phyloP scores from a whole-genome alignment of 2,888 invertebrate genomes.

The Neelides folsomi region DNA sequence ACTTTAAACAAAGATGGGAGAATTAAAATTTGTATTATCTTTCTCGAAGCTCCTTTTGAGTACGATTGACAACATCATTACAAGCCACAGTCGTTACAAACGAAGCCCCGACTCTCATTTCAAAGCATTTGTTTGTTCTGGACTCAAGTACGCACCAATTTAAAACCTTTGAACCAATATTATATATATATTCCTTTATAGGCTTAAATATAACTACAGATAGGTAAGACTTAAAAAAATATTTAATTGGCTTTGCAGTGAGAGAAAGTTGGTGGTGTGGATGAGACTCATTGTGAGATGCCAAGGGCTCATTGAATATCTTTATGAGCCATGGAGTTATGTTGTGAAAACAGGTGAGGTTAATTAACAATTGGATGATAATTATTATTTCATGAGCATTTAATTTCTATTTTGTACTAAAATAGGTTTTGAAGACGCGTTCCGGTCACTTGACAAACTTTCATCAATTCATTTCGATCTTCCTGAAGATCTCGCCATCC shows the following conservation, averaged over 20 bases:
- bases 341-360: slow-evolving; percentile 72
- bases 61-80: slow-evolving; percentile 80
- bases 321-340: slow-evolving; percentile 87
- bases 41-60: slow-evolving; percentile 72
- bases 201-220: no score
- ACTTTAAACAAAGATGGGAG: background rate
- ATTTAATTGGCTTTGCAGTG: slow-evolving; percentile 44
- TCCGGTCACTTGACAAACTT: slow-evolving; percentile 76
- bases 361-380: background rate
- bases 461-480: slow-evolving; percentile 76
- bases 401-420: slow-evolving; percentile 26
- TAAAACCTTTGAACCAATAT: no score
- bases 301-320: slow-evolving; percentile 59
- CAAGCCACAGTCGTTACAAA: slow-evolving; percentile 82
- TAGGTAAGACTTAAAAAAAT: no score
- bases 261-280: slow-evolving; percentile 86
- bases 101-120: slow-evolving; percentile 93
- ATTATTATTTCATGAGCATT: background rate
- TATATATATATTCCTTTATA: no score
- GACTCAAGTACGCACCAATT: slow-evolving; percentile 76
- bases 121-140: slow-evolving; percentile 94
- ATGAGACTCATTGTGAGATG: slow-evolving; percentile 81
- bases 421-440: slow-evolving; percentile 84
- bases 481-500: slow-evolving; percentile 88
- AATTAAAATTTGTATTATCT: no score